Evolutionary conservation across 2,888 invertebrate genomes (phyloP), one percentile per base, ranked within the genome.

Genomic region (Callimorpha dominula): DNA sequence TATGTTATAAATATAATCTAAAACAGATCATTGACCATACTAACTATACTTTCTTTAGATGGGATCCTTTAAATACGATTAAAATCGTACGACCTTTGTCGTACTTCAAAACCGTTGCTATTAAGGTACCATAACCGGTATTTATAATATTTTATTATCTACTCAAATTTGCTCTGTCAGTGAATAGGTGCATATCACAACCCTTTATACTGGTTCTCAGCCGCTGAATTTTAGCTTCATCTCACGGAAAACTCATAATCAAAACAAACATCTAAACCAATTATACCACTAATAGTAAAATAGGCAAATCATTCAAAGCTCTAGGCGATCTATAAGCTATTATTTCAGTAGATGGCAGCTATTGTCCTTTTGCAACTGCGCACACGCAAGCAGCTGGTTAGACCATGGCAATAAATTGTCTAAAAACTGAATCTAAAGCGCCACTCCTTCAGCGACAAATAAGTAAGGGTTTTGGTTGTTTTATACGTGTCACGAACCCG

Each of bases 371-470:
- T 70, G 74, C 73, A 74, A 78, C 50, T 50, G 70, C 49, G 73
- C 76, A 78, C 76, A 79, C 76, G 74, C 82, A 79, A 76, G 68
- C 84, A 84, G 85, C 85, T 84, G 82, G 77, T 74, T 54, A 20
- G 68, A 66, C 72, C 76, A 75, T 72, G 78, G 74, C 84, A 78
- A 80, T 84, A 82, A 80, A 84, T 84, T 74, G 73, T 80, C 81
- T 84, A 84, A 85, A 85, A 85, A 84, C 81, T 78, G 40, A 84
- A 68, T 74, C 75, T 70, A 75, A 75, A 57, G 73, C 50, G 73
- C 85, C 84, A 85, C 84, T 76, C 85, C 83, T 80, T 73, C 79
- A 80, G 81, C 80, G 80, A 84, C 81, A 80, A 75, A 76, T 70
- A 65, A 50, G 40, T 82, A 65, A 78, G 73, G 81, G 67, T 9